Percentiles rank a stretch among this genome's conserved stretches.
phyloP scores from a whole-genome alignment of 2,113 vertebrate species.

The Taurulus bubalis region DNA sequence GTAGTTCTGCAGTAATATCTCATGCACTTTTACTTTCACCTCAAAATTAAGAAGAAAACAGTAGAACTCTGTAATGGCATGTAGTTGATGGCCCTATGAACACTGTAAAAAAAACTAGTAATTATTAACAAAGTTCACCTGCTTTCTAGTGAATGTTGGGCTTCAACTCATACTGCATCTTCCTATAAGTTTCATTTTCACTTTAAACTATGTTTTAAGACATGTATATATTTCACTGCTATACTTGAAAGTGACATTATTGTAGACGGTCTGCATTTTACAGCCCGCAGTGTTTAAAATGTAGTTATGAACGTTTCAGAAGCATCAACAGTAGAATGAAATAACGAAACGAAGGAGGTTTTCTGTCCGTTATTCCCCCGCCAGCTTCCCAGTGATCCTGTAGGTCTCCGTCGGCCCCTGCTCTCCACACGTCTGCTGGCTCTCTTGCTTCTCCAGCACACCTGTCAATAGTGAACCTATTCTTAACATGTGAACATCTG shows the following conservation, averaged over 20 bases:
- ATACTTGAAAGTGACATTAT: background rate
- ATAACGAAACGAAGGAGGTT: background rate
- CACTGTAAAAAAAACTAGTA: background rate
- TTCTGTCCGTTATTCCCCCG: conserved; percentile 31
- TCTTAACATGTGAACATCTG: background rate
- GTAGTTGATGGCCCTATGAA: background rate
- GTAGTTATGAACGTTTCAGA: background rate
- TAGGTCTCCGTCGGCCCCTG: conserved; percentile 41
- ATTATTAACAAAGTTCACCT: background rate
- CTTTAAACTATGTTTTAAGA: background rate
- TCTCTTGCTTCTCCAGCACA: conserved; percentile 22
- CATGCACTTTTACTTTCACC: background rate
- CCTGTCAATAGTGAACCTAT: conserved; percentile 24
- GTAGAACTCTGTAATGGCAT: background rate
- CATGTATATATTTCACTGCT: background rate
- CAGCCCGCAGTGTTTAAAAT: background rate
- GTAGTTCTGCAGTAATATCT: background rate
- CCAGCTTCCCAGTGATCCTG: conserved; percentile 53
- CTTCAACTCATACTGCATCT: background rate
- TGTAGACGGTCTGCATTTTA: background rate
- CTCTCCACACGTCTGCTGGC: conserved; percentile 20
- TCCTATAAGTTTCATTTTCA: background rate
- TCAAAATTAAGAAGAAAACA: background rate
- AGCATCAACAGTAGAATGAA: background rate
- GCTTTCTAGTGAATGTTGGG: background rate